Conservation (phyloP, 2,797 vertebrate species). For the Rhabdophis nuchalis region DNA sequence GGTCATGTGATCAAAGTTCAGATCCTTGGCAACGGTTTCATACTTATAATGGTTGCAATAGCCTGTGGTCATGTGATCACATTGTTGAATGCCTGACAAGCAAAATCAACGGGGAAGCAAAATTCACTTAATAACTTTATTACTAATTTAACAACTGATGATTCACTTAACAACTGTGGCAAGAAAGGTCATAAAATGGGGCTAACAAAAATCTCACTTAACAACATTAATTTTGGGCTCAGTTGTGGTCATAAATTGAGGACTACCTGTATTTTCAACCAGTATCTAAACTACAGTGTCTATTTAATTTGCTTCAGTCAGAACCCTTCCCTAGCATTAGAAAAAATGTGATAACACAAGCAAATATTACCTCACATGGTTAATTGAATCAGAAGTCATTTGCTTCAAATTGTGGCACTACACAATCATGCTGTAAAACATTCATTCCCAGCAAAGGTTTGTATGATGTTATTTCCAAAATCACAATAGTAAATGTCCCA, state of each 20-base stretch:
- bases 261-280: not conserved
- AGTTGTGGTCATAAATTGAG: no score
- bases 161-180: not conserved
- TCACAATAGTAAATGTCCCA: not conserved
- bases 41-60: not conserved
- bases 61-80: no score
- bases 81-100: not conserved
- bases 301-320: not conserved
- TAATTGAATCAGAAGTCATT: conserved; percentile 22
- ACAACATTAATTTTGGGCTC: not conserved
- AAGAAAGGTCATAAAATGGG: not conserved
- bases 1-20: not conserved
- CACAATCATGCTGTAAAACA: conserved; percentile 20
- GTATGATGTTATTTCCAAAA: conserved; percentile 37
- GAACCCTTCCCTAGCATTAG: not conserved
- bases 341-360: not conserved
- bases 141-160: no score
- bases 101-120: not conserved
- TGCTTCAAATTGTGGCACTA: conserved; percentile 36
- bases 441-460: conserved; percentile 46
- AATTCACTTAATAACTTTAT: not conserved
- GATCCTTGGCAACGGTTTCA: not conserved
- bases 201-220: no score
- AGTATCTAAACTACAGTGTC: not conserved
- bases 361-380: not conserved